phyloP scores from a whole-genome alignment of 2,888 invertebrate species.

The Melangyna quadrimaculata region DNA sequence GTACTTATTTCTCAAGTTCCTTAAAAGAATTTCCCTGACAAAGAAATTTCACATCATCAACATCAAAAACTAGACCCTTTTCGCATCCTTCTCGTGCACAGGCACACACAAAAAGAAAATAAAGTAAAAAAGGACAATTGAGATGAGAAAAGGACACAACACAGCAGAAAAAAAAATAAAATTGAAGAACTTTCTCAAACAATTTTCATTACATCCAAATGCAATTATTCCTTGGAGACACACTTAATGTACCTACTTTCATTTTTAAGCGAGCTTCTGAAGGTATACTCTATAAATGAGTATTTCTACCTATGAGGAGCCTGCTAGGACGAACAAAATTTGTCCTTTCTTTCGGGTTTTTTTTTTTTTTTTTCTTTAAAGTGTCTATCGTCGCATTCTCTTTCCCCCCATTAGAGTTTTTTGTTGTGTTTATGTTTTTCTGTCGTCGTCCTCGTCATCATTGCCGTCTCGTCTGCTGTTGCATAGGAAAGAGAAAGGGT shows the following conservation, averaged over 20 bases:
- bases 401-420: neutral
- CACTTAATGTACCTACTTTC: slow-evolving; percentile 69
- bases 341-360: slow-evolving; percentile 46
- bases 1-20: slow-evolving; percentile 32
- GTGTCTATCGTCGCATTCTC: neutral
- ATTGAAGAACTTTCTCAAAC: slow-evolving; percentile 65
- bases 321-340: slow-evolving; percentile 39
- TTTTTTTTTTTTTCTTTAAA: too few relatives aligned
- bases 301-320: neutral
- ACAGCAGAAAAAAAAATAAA: slow-evolving; percentile 26
- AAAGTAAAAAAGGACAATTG: slow-evolving; percentile 39
- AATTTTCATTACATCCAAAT: slow-evolving; percentile 72
- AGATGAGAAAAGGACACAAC: slow-evolving; percentile 7
- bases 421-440: slow-evolving; percentile 13
- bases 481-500: slow-evolving; percentile 34
- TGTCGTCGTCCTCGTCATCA: neutral
- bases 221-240: slow-evolving; percentile 72
- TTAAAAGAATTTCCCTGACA: slow-evolving; percentile 44
- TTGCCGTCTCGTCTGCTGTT: slow-evolving; percentile 42
- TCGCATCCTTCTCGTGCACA: slow-evolving; percentile 13
- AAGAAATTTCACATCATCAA: slow-evolving; percentile 58
- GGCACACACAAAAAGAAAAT: slow-evolving; percentile 13
- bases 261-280: slow-evolving; percentile 32
- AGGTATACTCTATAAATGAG: neutral
- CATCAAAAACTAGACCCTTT: slow-evolving; percentile 35